Evolutionary conservation across 1,140 invertebrate species (phyloP), one percentile per base, ranked within the genome.

Genomic region (Drosophila melanica): DNA sequence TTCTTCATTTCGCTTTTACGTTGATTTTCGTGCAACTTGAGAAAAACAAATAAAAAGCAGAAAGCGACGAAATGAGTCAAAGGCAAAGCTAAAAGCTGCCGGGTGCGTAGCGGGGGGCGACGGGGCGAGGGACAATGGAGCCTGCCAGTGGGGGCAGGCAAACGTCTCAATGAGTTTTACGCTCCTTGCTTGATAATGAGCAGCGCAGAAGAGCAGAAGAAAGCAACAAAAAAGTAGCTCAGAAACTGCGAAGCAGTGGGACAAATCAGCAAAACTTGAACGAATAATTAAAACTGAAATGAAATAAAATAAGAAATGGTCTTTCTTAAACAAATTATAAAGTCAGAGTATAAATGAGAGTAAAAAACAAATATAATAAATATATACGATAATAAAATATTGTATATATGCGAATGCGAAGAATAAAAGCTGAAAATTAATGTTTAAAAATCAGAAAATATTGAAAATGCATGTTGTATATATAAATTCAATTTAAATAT

Each of bases 101-200:
- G 3, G 27, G 0, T 27, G 5, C 27, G 27, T 27, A 30, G 27
- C 20, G 42, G 48, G 39, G 35, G 14, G n/a, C 3, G 9, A 23
- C 27, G 10, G 14, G n/a, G 1, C 10, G 8, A 10, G 10, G 14
- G n/a, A 1, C 10, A 10, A 10, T 45, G 35, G 9, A 10, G 39
- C 45, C 48, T 27, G 44, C 45, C 18, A 48, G 33, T 47, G 65
- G 51, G 60, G 48, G 63, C 62, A 67, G 77, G 77, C 33, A 74
- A 89, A 89, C 84, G 84, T 89, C 84, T 89, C 84, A 89, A 89
- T 89, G 84, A 89, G 84, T 89, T 89, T 89, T 89, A 84, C 84
- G 84, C 84, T 89, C 62, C 67, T 68, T 84, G 84, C 84, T 89
- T 89, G 74, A 89, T 89, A 89, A 89, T 89, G 84, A 89, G 79